Evolutionary conservation across 2,113 vertebrate genomes (phyloP), one percentile per base, ranked within the genome.

Genomic region (Bothrops jararaca): DNA sequence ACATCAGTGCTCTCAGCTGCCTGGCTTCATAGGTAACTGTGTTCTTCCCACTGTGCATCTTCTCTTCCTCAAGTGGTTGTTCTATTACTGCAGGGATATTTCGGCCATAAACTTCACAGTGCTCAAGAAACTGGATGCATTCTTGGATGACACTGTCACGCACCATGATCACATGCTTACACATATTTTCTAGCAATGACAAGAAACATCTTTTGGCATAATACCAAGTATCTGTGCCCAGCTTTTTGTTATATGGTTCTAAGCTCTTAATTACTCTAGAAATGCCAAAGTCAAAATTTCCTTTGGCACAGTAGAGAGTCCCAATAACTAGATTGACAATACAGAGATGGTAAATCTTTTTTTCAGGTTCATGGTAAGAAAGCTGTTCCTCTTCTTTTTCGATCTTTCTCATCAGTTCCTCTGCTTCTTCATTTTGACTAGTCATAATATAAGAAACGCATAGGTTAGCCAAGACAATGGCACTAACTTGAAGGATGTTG

Each of bases 311-410:
- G 93, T 99, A 99, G 23, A 99, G 97, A 0, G 99, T 99, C 90
- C 99, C 99, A n/a, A 99, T 99, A 57, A 99, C 99, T 90, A 99
- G 96, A 97, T 99, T 99, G 93, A 99, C 98, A 86, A 99, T 99
- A 96, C 99, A 99, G 45, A 99, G 98, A 92, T 99, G 99, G 95
- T 99, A 99, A 54, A 97, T 97, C 91, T 99, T 99, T 97, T 98
- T 99, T 48, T 99, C 98, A 0, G 99, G 99, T 64, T 99, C 97
- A 2, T 98, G 97, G 22, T 98, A 99, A 13, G 99, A 99, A 56
- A 99, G 97, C 94, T 99, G 98, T 92, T 99, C 99, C 94, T 99
- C 99, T 91, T 99, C 99, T 92, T 99, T 99, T 96, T 99, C 99
- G 0, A 99, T 99, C 96, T 99, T 99, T 93, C 98, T 98, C 99